Percentiles rank a stretch among this genome's conserved stretches.
Conservation (phyloP, 1,140 invertebrate genomes). For the Apolygus lucorum region DNA sequence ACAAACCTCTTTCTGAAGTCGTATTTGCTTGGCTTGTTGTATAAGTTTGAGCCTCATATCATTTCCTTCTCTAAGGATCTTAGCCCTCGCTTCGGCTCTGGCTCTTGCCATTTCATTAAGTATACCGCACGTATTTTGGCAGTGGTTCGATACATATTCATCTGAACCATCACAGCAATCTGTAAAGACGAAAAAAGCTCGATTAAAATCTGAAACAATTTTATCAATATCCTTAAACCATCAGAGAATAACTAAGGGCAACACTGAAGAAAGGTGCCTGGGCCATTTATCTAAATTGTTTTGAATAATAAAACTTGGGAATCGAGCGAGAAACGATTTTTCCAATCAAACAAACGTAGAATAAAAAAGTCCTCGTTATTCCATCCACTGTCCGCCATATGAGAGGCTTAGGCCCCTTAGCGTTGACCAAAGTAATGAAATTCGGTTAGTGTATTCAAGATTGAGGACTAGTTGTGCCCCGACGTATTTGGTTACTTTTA, state of each 20-base stretch:
- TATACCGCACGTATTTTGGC: constrained; percentile 71
- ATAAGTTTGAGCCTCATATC: constrained; percentile 67
- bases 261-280: not conserved
- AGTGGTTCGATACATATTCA: constrained; percentile 64
- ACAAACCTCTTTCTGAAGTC: constrained; percentile 60
- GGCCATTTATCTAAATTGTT: no score
- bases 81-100: constrained; percentile 59
- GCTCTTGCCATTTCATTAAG: constrained; percentile 68
- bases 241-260: not conserved
- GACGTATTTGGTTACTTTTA: no score
- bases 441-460: no score
- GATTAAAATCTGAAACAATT: no score
- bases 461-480: no score
- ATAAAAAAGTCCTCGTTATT: no score
- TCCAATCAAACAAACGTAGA: not conserved
- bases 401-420: no score
- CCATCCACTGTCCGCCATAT: no score
- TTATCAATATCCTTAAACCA: no score
- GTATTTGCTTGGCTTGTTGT: constrained; percentile 62
- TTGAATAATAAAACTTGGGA: no score
- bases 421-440: no score
- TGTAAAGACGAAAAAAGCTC: constrained; percentile 35
- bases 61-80: constrained; percentile 67
- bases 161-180: constrained; percentile 97
- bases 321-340: no score